phyloP scores from a whole-genome alignment of 2,888 invertebrate genomes.

The Mythimna albipuncta region DNA sequence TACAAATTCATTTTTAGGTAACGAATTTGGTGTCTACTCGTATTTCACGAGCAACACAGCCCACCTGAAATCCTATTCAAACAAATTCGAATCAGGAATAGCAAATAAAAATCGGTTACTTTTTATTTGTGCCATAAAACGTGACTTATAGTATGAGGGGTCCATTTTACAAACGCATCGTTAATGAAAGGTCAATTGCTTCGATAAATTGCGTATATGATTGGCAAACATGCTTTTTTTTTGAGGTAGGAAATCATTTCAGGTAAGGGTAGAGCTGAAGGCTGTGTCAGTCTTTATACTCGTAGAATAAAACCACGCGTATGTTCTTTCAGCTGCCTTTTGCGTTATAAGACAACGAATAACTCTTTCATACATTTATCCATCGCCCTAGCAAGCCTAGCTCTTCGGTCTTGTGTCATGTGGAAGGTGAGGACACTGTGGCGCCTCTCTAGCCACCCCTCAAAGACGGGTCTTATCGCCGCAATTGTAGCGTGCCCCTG shows the following conservation, averaged over 20 bases:
- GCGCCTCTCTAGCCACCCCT: too few relatives aligned
- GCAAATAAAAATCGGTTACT: slow-evolving; percentile 36
- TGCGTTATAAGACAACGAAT: too few relatives aligned
- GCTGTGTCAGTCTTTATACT: too few relatives aligned
- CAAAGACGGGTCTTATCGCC: too few relatives aligned
- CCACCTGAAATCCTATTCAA: slow-evolving; percentile 31
- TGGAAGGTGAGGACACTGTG: too few relatives aligned
- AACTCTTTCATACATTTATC: too few relatives aligned
- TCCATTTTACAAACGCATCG: slow-evolving; percentile 42
- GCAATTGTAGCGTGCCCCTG: neutral
- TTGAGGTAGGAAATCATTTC: neutral
- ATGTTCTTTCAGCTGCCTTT: too few relatives aligned
- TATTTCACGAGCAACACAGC: slow-evolving; percentile 32
- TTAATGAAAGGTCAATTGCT: slow-evolving; percentile 48
- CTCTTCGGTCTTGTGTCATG: too few relatives aligned
- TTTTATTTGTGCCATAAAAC: slow-evolving; percentile 39
- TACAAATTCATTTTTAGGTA: neutral
- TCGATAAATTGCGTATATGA: slow-evolving; percentile 33
- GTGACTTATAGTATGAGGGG: slow-evolving; percentile 10
- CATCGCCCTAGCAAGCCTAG: too few relatives aligned
- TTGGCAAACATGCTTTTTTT: slow-evolving; percentile 5
- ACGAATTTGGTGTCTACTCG: slow-evolving; percentile 28
- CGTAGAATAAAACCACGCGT: too few relatives aligned
- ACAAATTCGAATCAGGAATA: slow-evolving; percentile 14
- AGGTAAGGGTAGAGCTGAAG: too few relatives aligned